phyloP scores from a whole-genome alignment of 2,797 vertebrate genomes.

The Denticeps clupeoides region DNA sequence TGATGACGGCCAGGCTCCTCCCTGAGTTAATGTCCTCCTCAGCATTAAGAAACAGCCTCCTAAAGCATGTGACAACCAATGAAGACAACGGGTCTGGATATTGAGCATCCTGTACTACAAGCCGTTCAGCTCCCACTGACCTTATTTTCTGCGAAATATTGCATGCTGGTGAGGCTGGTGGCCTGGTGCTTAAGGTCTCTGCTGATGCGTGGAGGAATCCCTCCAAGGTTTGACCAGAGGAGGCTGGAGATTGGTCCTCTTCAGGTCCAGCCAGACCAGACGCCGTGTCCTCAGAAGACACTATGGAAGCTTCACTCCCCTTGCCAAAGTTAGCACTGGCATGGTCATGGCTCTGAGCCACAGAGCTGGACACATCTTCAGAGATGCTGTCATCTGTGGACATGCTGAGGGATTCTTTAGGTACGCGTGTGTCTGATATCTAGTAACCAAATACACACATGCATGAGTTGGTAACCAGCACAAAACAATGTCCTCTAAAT shows the following conservation, averaged over 20 bases:
- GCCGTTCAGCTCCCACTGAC: slow-evolving; percentile 34
- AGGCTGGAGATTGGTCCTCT: slow-evolving; percentile 54
- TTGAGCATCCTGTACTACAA: too few species aligned
- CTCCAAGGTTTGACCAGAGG: slow-evolving; percentile 39
- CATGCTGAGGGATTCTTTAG: slow-evolving; percentile 62
- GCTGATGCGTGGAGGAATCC: slow-evolving; percentile 43
- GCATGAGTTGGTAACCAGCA: neutral
- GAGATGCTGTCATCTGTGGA: slow-evolving; percentile 68
- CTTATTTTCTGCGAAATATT: slow-evolving; percentile 52
- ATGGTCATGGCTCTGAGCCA: slow-evolving; percentile 52
- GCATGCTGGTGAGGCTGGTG: slow-evolving; percentile 49
- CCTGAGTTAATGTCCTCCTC: slow-evolving; percentile 68
- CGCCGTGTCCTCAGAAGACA: slow-evolving; percentile 59
- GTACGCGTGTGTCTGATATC: slow-evolving; percentile 40
- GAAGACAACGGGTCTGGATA: too few species aligned
- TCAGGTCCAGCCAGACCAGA: slow-evolving; percentile 48
- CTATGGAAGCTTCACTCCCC: slow-evolving; percentile 49
- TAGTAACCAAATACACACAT: slow-evolving; percentile 19
- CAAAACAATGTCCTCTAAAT: neutral
- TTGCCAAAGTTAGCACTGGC: slow-evolving; percentile 42
- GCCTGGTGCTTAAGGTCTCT: slow-evolving; percentile 44
- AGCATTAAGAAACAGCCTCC: slow-evolving; percentile 55
- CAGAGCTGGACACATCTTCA: slow-evolving; percentile 62
- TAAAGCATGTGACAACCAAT: slow-evolving; percentile 19
- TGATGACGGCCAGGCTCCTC: slow-evolving; percentile 66